These are phyloP conservation scores for Zosterops hypoxanthus DNA, from an alignment of 2,113 vertebrate species.

Conservation along the genomic window DNA sequence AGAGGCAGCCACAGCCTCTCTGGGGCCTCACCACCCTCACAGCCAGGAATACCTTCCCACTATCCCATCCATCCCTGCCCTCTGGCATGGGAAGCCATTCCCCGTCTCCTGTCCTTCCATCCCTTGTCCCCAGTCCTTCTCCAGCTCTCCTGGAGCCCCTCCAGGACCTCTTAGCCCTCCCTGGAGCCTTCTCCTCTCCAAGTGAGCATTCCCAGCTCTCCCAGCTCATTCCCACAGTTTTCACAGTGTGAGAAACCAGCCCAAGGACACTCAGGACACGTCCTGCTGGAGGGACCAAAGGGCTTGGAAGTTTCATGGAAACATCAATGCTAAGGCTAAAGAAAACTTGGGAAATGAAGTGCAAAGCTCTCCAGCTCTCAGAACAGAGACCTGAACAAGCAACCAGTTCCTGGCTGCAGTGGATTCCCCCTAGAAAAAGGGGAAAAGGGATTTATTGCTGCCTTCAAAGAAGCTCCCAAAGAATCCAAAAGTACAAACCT, in stretches of 20 bases:
- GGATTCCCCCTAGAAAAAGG: not conserved
- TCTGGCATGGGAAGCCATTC: not conserved
- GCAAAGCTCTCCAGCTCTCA: not conserved
- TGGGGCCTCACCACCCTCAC: not conserved
- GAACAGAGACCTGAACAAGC: fast-evolving
- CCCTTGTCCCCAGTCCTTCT: not conserved
- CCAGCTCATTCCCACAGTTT: not conserved
- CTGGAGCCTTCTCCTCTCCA: not conserved
- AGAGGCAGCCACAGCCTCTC: not conserved
- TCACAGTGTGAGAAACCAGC: not conserved
- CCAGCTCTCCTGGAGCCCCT: not conserved
- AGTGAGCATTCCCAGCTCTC: fast-evolving
- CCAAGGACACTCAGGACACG: fast-evolving
- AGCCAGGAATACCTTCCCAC: not conserved
- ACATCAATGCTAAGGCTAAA: not conserved
- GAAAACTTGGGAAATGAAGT: not conserved
- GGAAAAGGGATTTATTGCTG: not conserved
- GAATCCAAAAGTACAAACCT: fast-evolving
- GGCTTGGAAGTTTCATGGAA: not conserved
- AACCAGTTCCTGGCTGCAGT: fast-evolving
- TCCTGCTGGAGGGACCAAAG: not conserved
- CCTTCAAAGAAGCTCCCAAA: not conserved
- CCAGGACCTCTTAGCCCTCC: not conserved
- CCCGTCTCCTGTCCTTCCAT: not conserved
- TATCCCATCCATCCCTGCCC: not conserved